Base-by-base conservation (phyloP, 2,888 invertebrate species). In the Drosophila fulvimacula region DNA sequence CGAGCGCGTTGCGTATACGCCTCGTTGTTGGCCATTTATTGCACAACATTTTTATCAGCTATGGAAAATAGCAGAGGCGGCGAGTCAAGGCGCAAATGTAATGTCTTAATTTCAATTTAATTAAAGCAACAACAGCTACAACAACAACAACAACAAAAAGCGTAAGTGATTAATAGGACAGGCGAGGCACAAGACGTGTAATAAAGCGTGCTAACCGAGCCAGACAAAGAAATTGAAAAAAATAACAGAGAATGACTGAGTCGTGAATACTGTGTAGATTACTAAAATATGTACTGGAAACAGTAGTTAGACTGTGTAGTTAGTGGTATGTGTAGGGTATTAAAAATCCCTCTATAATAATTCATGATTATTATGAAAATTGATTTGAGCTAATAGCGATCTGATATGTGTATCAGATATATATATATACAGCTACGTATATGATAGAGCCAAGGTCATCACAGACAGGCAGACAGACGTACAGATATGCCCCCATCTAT, bases 91-190 rank as follows among this genome's bases (percentile, higher is more conserved):
- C 15, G 30, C 21, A 52, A 69, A 39, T 59, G 42, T 36, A 56
- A 66, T 69, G 19, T 64, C 61, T 81, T 67, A 71, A 79, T 77
- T 85, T 80, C 60, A 64, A 81, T 80, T 82, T 69, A 77, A 77
- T 85, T 82, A 77, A 72, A 79, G 72, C 44, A 82, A 5, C 46
- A 17, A 10, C n/a, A 46, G 11, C 5, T 11, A 63, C 13, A 30
- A 19, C 19, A 17, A 10, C n/a, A 46, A 17, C 5, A 19, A 63
- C 13, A 30, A 19, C 19, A 69, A 24, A 32, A 36, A 46, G 55
- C 7, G 24, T 49, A 60, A 65, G 49, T 49, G 32, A 15, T 27
- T 32, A n/a, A 42, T 52, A 21, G 46, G 9, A 11, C 13, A 2
- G 34, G 17, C n/a, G n/a, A 15, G 6, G 10, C 19, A 11, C 11